Base-by-base conservation (phyloP, 2,113 vertebrate genomes). In the Dasyurus viverrinus region DNA sequence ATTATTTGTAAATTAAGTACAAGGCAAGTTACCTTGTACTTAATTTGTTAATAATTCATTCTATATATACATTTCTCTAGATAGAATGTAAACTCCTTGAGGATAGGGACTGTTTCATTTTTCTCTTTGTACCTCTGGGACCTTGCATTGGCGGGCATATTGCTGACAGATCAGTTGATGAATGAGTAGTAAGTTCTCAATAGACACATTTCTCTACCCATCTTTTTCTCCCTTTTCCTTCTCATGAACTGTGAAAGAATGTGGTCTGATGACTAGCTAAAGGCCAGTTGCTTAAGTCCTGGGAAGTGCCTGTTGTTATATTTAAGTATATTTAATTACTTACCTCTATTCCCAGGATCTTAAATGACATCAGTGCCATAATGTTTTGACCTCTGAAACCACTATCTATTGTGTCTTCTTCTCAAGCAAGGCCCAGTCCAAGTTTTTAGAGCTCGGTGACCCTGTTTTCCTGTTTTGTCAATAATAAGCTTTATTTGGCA, bases 261-360 rank as follows among this genome's bases (percentile, higher is more conserved):
- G 89, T 52, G n/a, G 89, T 52, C 48, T 90, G 89, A 90, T 90
- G 89, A 90, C 46, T 90, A 50, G 47, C 47, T 90, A 12, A 14
- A 48, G 25, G 22, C 10, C 89, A 50, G 48, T 90, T 90, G 89
- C 26, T 90, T 90, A 52, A 90, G 46, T 52, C 89, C 89, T 90
- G 48, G 10, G 46, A 27, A 47, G 24, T 1, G 47, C 22, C 89
- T 14, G 47, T 90, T 90, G 48, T 90, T 90, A 90, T 27, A 90
- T 52, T 90, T 90, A 90, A 90, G n/a, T 90, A 50, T 48, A 90
- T 52, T 90, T 90, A 90, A 90, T 90, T 90, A 90, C 89, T 90
- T 52, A 90, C 89, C 89, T 90, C 89, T 25, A 90, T 90, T 90
- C 89, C 89, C 89, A 90, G 46, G 47, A 90, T 90, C 47, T 90